phyloP scores from a whole-genome alignment of 2,888 invertebrate species.

The Xestoiulus laeticollis region DNA sequence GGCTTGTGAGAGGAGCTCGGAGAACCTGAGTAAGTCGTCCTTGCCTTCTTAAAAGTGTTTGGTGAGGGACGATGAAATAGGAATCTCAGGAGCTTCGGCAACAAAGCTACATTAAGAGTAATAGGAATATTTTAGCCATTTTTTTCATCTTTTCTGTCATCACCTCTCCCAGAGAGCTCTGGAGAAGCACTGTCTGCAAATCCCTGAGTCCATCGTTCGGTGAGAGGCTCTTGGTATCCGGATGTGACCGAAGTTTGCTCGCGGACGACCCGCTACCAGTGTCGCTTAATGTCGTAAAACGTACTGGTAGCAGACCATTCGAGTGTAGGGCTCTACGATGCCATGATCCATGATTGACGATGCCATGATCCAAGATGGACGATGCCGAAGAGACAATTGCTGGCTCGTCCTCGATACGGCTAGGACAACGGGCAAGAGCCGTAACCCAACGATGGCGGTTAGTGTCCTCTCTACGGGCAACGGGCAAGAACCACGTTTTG shows the following conservation, averaged over 20 bases:
- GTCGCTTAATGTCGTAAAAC: slow-evolving; percentile 31
- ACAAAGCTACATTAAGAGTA: not conserved
- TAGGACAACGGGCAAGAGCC: no score
- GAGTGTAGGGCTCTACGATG: not conserved
- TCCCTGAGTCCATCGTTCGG: slow-evolving; percentile 43
- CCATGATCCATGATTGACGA: not conserved
- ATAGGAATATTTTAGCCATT: slow-evolving; percentile 40
- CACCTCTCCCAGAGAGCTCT: not conserved
- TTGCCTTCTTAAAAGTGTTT: not conserved
- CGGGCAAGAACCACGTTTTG: not conserved
- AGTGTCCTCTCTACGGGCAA: not conserved
- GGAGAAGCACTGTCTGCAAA: slow-evolving; percentile 28
- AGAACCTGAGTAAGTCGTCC: slow-evolving; percentile 48
- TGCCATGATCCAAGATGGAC: slow-evolving; percentile 16
- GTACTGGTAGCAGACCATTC: slow-evolving; percentile 24
- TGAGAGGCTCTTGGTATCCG: not conserved
- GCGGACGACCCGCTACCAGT: slow-evolving; percentile 28
- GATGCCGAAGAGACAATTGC: not conserved
- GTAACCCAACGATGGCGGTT: not conserved
- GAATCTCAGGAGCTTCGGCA: slow-evolving; percentile 48
- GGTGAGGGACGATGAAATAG: slow-evolving; percentile 47
- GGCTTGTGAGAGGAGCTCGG: slow-evolving; percentile 47
- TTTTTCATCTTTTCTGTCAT: not conserved
- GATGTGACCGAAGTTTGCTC: no score
- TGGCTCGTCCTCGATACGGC: not conserved